Evolutionary conservation across 1,140 invertebrate genomes (phyloP), one percentile per base, ranked within the genome.

Genomic region (Solenopsis fugax): DNA sequence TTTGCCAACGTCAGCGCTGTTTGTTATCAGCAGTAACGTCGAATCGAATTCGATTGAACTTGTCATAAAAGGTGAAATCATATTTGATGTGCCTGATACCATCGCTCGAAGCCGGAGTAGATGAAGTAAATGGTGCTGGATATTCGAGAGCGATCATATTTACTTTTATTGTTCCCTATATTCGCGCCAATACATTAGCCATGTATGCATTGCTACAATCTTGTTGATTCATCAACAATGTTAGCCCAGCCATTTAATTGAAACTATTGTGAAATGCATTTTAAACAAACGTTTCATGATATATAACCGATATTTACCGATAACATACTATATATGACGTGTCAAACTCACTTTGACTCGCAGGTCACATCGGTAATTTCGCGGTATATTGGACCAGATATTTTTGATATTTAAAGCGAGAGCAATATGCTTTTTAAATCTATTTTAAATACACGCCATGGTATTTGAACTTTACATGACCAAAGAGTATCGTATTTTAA

Each of bases 11-110:
- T 84, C 54, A 50, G 29, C 56, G n/a, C 24, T 62, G 41, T 84
- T 84, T 73, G 54, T 84, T 84, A 84, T 75, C 80, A 75, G 41
- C 24, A 75, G 54, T 84, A 75, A 75, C 54, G 45, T 29, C 34
- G 80, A 84, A 75, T 60, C 41, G 69, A 84, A 62, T 84, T 84
- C 67, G 80, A 84, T 84, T 84, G 69, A 84, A 73, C 69, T 37
- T 75, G 69, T 75, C 69, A 84, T 84, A 60, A 75, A 84, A 84
- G 41, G 41, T 37, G 80, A 84, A 84, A 84, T 84, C 80, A 60
- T 73, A 84, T 84, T 84, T 84, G 69, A 84, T 60, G 41, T 24
- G 41, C 24, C 80, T 48, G 80, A 84, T 84, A 84, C n/a, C 41
- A 84, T 75, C 69, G n/a, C 24, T 50, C n/a, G 67, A 48, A 45